phyloP scores from a whole-genome alignment of 2,113 vertebrate species.

The Meriones unguiculatus region DNA sequence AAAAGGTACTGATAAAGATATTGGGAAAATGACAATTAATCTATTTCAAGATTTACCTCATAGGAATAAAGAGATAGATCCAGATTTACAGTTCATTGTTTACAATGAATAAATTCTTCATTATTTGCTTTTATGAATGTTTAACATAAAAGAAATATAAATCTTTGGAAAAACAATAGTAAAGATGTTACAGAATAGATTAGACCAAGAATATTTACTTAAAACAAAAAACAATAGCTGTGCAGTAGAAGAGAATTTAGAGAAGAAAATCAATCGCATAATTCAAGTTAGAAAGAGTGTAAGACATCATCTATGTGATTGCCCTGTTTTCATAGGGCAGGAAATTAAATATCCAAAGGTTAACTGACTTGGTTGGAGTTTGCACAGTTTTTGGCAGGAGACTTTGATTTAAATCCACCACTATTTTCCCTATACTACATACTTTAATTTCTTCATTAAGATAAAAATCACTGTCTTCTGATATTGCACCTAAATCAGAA shows the following conservation, averaged over 20 bases:
- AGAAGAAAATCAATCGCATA: conserved; percentile 36
- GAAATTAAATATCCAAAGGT: conserved; percentile 74
- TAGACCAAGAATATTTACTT: conserved; percentile 39
- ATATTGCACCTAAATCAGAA: conserved; percentile 45
- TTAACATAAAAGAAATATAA: conserved; percentile 40
- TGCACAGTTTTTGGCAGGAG: conserved; percentile 68
- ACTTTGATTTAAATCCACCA: conserved; percentile 69
- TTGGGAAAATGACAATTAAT: not conserved
- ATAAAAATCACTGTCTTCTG: conserved; percentile 64
- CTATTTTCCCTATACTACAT: conserved; percentile 39
- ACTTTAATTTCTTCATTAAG: conserved; percentile 69
- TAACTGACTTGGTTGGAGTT: conserved; percentile 66
- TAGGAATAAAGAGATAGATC: not conserved
- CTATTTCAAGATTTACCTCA: not conserved
- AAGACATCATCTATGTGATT: conserved; percentile 50
- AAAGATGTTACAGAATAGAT: conserved; percentile 34
- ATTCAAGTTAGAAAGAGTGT: conserved; percentile 54
- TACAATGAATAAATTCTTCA: not conserved
- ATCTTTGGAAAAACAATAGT: conserved; percentile 1
- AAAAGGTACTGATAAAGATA: not conserved
- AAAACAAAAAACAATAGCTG: conserved; percentile 42
- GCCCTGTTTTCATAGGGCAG: conserved; percentile 64
- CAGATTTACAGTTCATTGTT: not conserved
- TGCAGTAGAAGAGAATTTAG: conserved; percentile 39
- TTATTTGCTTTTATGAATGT: not conserved